Conservation (phyloP, 2,797 vertebrate species). For the Periophthalmus magnuspinnatus region DNA sequence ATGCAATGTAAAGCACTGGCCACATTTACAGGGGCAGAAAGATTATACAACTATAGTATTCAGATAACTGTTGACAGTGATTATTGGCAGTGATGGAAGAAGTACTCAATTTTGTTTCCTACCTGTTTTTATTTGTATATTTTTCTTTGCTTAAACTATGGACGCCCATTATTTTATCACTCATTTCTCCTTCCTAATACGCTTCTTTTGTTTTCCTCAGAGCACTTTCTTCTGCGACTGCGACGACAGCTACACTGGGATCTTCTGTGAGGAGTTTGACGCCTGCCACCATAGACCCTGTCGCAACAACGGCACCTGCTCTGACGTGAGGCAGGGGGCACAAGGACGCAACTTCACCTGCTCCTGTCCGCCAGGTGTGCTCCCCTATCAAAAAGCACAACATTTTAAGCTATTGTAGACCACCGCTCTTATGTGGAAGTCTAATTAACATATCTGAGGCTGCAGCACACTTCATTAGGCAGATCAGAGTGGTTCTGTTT, state of each 20-base stretch:
- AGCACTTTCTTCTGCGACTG: conserved; percentile 91
- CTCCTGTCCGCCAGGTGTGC: conserved; percentile 84
- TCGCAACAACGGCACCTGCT: conserved; percentile 87
- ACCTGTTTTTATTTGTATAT: too few relatives aligned
- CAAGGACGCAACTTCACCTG: conserved; percentile 88
- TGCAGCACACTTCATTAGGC: not conserved
- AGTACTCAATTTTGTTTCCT: too few relatives aligned
- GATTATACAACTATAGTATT: too few relatives aligned
- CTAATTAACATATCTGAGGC: not conserved
- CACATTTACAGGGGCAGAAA: too few relatives aligned
- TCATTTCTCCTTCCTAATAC: too few relatives aligned
- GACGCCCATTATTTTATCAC: too few relatives aligned
- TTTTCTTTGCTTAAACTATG: too few relatives aligned
- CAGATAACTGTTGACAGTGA: too few relatives aligned
- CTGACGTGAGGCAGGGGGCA: conserved; percentile 82
- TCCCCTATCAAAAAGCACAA: not conserved
- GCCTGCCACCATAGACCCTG: conserved; percentile 89
- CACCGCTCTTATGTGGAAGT: not conserved
- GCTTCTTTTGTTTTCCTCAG: conserved; percentile 58
- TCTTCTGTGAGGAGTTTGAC: conserved; percentile 92
- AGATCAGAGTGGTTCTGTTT: conserved; percentile 5
- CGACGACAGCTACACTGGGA: conserved; percentile 83
- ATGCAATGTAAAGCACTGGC: not conserved
- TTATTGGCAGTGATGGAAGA: too few relatives aligned
- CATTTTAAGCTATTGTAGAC: not conserved